phyloP scores from a whole-genome alignment of 2,113 vertebrate genomes.

The Gulo gulo region DNA sequence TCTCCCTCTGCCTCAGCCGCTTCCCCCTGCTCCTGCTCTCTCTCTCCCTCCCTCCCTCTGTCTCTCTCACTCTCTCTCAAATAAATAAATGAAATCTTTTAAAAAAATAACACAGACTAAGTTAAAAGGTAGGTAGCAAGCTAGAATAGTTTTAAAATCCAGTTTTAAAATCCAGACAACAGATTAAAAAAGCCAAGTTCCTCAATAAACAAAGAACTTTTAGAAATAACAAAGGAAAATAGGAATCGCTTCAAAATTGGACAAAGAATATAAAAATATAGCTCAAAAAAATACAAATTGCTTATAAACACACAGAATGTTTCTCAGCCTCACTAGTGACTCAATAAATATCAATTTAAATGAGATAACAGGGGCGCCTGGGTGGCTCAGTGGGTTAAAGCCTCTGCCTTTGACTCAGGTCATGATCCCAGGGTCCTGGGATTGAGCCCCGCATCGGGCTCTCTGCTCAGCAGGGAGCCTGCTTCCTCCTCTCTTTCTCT shows the following conservation, averaged over 20 bases:
- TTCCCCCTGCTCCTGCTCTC: no score
- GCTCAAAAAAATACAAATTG: background rate
- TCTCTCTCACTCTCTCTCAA: background rate
- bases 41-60: no score
- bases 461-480: no score
- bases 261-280: background rate
- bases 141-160: background rate
- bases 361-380: background rate
- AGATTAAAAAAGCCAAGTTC: background rate
- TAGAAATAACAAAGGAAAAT: slow-evolving; percentile 8
- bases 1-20: no score
- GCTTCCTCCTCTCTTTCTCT: no score
- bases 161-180: background rate
- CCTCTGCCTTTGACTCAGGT: no score
- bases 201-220: background rate
- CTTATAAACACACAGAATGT: background rate
- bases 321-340: background rate
- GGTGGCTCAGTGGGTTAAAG: no score
- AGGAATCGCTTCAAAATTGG: background rate
- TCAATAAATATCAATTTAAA: slow-evolving; percentile 33
- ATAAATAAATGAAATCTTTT: background rate
- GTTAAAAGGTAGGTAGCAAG: background rate
- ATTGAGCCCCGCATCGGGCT: no score
- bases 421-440: no score
- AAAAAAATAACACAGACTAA: background rate